Percentiles rank a stretch among this genome's conserved stretches.
phyloP scores from a whole-genome alignment of 1,140 invertebrate species.

The Drosophila arizonae region DNA sequence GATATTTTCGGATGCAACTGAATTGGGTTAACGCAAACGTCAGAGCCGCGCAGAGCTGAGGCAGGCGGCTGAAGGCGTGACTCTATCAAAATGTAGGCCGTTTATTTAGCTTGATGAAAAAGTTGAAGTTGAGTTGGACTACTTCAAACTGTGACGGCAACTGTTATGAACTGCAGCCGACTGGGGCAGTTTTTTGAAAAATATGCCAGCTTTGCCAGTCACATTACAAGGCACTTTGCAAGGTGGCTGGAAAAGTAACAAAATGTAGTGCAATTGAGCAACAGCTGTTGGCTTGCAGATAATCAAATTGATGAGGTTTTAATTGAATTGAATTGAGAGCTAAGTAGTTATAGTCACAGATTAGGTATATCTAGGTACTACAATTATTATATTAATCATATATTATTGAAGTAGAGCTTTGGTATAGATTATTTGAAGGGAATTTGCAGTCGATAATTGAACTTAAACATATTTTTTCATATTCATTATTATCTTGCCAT shows the following conservation, averaged over 20 bases:
- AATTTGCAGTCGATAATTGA: too few species aligned
- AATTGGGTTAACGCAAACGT: constrained; percentile 53
- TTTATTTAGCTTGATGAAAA: constrained; percentile 54
- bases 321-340: not conserved
- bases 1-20: constrained; percentile 66
- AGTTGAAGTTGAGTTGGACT: constrained; percentile 29
- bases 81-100: constrained; percentile 59
- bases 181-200: not conserved
- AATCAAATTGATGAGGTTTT: not conserved
- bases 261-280: not conserved
- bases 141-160: constrained; percentile 38
- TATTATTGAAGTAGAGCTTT: too few species aligned
- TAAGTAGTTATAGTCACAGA: too few species aligned
- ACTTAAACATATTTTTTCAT: too few species aligned
- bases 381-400: too few species aligned
- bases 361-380: too few species aligned
- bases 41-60: not conserved
- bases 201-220: not conserved
- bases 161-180: constrained; percentile 39
- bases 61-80: not conserved
- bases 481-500: too few species aligned
- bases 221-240: not conserved
- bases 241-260: not conserved
- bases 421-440: too few species aligned
- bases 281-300: not conserved